Conservation (phyloP, 2,113 vertebrate genomes). For the Amphilophus citrinellus region DNA sequence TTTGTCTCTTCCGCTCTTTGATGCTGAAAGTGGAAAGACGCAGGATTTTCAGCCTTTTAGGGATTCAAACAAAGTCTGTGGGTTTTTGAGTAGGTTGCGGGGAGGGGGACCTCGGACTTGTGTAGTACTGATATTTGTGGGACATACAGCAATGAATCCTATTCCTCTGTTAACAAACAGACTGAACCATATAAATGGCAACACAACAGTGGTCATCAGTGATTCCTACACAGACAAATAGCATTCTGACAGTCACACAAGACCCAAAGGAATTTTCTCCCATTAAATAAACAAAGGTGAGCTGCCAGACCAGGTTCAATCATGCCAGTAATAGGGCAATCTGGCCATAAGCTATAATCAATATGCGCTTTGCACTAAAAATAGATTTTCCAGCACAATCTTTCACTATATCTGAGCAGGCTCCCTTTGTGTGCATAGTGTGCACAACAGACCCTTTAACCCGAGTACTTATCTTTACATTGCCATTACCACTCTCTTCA, state of each 20-base stretch:
- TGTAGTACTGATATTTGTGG: conserved; percentile 8
- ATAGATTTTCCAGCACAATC: conserved; percentile 46
- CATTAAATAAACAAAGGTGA: conserved; percentile 6
- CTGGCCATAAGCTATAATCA: conserved; percentile 69
- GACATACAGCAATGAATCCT: not conserved
- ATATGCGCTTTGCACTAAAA: conserved; percentile 54
- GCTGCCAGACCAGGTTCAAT: conserved; percentile 38
- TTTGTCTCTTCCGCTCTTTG: conserved; percentile 55
- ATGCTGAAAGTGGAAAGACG: conserved; percentile 41
- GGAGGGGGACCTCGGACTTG: not conserved
- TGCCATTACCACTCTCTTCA: conserved; percentile 13
- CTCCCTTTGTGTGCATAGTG: not conserved
- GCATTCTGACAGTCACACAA: conserved; percentile 5
- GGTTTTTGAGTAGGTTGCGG: conserved; percentile 5
- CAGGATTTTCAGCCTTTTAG: conserved; percentile 55
- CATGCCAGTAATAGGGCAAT: conserved; percentile 61
- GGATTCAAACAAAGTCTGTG: conserved; percentile 50
- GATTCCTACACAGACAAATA: conserved; percentile 34
- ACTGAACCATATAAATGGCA: conserved; percentile 5
- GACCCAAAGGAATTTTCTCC: conserved; percentile 18
- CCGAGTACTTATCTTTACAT: conserved; percentile 35
- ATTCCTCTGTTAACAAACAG: not conserved
- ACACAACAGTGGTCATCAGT: not conserved
- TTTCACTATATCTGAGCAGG: not conserved
- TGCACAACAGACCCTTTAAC: conserved; percentile 13